Evolutionary conservation across 2,797 vertebrate genomes (phyloP).

Genomic region (Anisognathus igniventris): DNA sequence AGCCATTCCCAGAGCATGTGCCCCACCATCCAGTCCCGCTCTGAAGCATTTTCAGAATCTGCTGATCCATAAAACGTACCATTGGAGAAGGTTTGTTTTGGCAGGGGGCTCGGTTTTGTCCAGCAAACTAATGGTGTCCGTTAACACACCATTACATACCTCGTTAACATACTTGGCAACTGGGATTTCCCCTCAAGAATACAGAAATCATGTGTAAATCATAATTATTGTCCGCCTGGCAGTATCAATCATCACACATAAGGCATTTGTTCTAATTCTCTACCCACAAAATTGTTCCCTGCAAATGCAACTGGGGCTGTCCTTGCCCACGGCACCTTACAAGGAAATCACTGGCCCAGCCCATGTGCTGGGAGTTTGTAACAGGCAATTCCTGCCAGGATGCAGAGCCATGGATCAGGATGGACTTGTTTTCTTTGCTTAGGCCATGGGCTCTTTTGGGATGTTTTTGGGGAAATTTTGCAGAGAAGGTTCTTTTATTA

Average conservation of each 20-base stretch:
- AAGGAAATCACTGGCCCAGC: neutral
- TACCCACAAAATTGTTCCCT: neutral
- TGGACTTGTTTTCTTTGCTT: neutral
- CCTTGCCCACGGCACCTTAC: neutral
- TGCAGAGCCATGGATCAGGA: neutral
- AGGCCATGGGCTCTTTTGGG: neutral
- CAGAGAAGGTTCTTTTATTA: neutral
- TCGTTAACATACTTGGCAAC: slow-evolving; percentile 78
- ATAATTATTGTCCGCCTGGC: slow-evolving; percentile 61
- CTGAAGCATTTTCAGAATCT: slow-evolving; percentile 61
- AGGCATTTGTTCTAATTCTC: slow-evolving; percentile 33
- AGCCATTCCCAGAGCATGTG: slow-evolving; percentile 50
- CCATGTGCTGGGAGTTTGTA: neutral
- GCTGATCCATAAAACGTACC: slow-evolving; percentile 70
- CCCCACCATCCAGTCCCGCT: slow-evolving; percentile 28
- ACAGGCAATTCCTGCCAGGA: neutral
- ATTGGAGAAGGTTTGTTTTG: slow-evolving; percentile 74
- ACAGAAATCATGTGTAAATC: slow-evolving; percentile 69
- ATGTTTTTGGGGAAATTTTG: neutral
- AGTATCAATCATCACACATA: slow-evolving; percentile 58
- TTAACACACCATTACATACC: slow-evolving; percentile 78
- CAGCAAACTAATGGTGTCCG: slow-evolving; percentile 70
- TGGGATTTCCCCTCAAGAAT: slow-evolving; percentile 71
- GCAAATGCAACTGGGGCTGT: neutral
- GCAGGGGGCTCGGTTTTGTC: slow-evolving; percentile 74